Evolutionary conservation across 2,113 vertebrate species (phyloP), one percentile per base, ranked within the genome.

Genomic region (Nettapus auritus): DNA sequence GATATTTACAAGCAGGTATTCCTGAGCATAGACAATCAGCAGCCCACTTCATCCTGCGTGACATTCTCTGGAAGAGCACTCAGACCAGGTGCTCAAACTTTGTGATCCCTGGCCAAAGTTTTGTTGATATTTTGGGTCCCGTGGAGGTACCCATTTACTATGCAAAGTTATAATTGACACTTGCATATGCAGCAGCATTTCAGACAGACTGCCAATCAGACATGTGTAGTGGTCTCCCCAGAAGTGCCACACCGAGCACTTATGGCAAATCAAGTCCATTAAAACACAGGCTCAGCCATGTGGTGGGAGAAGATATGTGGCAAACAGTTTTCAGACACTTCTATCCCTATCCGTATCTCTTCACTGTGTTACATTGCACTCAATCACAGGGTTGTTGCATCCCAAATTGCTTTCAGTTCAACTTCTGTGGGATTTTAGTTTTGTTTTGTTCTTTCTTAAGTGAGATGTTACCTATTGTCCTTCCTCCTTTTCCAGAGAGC

Each of bases 31-130:
- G 62, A 50, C 25, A 56, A 8, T 25, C 26, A 76, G 48, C 34
- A 82, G 14, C 12, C 31, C n/a, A 6, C 22, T 78, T 71, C 38
- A 68, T 28, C 38, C 56, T 42, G 11, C 0, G 1, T 0, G 0
- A 40, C 6, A 36, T 80, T 25, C 36, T 80, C 44, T 46, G 40
- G 57, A 90, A 93, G 33, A 6, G 7, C 18, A 53, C 18, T 48
- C 55, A 66, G 11, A 82, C 5, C 17, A 46, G 28, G 8, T 80
- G 82, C 16, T 73, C 28, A 9, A 25, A 52, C 17, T 63, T 38
- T 48, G 17, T 3, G 4, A 63, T 59, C 11, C 73, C 33, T 48
- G n/a, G 21, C 4, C n/a, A 77, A 86, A 40, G 29, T 48, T 64
- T 73, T 76, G 13, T 63, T 53, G 36, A 17, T 28, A 10, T 6